phyloP scores from a whole-genome alignment of 2,888 invertebrate genomes.

The Ormyrus labotus region DNA sequence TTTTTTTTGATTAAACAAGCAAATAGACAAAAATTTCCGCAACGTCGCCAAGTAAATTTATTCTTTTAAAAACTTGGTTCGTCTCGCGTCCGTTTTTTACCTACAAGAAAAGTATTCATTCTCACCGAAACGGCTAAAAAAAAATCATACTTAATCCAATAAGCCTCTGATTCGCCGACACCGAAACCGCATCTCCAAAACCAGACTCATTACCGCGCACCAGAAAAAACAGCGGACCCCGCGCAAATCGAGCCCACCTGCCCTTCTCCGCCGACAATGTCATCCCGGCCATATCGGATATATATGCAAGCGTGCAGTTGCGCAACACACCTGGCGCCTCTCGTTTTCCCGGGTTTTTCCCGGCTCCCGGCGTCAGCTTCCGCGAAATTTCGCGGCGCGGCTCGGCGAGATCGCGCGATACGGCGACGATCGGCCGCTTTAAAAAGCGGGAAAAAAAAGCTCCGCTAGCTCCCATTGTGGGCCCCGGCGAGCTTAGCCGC shows the following conservation, averaged over 20 bases:
- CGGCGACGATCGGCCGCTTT: background rate
- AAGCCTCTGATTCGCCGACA: too few relatives aligned
- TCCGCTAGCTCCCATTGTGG: background rate
- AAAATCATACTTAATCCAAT: too few relatives aligned
- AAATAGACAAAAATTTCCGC: too few relatives aligned
- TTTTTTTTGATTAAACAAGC: too few relatives aligned
- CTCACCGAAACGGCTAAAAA: too few relatives aligned
- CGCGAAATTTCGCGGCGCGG: background rate
- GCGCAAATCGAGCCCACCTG: background rate
- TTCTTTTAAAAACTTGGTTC: too few relatives aligned
- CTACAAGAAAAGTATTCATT: too few relatives aligned
- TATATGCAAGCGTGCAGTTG: background rate
- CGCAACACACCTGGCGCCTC: background rate
- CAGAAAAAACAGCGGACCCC: too few relatives aligned
- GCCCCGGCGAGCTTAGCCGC: background rate
- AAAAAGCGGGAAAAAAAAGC: background rate
- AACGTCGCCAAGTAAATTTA: too few relatives aligned
- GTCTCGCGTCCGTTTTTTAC: too few relatives aligned
- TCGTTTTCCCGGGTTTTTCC: background rate
- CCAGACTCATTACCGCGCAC: too few relatives aligned
- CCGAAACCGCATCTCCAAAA: too few relatives aligned
- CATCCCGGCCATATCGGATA: background rate
- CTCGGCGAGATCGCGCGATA: conserved; percentile 4
- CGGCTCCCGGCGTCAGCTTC: background rate
- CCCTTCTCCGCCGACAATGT: background rate